Conservation (phyloP, 1,140 invertebrate genomes). For the Nilaparvata lugens region DNA sequence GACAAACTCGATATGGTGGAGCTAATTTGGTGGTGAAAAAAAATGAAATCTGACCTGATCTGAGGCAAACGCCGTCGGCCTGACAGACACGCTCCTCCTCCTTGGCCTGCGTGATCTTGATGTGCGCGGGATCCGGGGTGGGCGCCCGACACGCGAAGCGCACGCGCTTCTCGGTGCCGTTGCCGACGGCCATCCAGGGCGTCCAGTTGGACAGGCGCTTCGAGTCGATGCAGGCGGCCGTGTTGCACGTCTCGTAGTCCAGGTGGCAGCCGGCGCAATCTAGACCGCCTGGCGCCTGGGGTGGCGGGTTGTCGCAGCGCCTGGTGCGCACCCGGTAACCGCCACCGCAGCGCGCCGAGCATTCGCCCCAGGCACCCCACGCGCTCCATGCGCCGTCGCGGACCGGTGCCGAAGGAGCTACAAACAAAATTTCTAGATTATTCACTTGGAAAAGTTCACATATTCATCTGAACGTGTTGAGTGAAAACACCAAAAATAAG, state of each 20-base stretch:
- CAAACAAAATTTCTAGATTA: too few relatives aligned
- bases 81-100: conserved; percentile 69
- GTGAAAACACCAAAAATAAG: too few relatives aligned
- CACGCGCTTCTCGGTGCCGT: conserved; percentile 58
- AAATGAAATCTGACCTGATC: conserved; percentile 27
- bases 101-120: conserved; percentile 54
- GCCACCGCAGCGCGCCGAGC: conserved; percentile 46
- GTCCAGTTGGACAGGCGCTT: conserved; percentile 63
- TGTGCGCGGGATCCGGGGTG: conserved; percentile 49
- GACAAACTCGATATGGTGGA: too few relatives aligned
- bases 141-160: conserved; percentile 68
- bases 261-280: conserved; percentile 56
- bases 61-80: conserved; percentile 45
- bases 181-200: conserved; percentile 53
- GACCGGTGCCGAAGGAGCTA: conserved; percentile 43
- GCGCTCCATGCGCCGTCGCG: conserved; percentile 63
- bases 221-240: conserved; percentile 53
- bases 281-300: conserved; percentile 46
- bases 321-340: conserved; percentile 41
- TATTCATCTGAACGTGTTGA: too few relatives aligned
- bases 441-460: too few relatives aligned
- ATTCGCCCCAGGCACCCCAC: conserved; percentile 62
- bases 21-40: too few relatives aligned
- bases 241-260: conserved; percentile 51
- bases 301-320: conserved; percentile 53